These are phyloP conservation scores for Berghia stephanieae DNA, from an alignment of 1,140 invertebrate species.

Conservation along the genomic window DNA sequence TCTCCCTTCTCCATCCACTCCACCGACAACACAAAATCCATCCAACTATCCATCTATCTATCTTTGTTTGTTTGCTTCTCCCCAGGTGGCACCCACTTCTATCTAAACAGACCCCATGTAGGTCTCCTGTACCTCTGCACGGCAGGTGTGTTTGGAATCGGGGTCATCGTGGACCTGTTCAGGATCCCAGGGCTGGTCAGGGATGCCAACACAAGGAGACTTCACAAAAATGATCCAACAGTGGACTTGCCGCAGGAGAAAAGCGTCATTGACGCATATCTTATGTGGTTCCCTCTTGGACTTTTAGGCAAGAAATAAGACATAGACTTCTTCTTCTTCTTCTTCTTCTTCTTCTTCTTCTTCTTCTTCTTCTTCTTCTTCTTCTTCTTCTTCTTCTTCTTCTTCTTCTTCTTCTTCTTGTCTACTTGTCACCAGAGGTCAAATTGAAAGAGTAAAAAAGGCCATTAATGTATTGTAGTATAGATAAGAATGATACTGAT, in stretches of 20 bases:
- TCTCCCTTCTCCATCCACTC: too few relatives aligned
- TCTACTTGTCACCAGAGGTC: too few relatives aligned
- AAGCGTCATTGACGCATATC: slow-evolving; percentile 39
- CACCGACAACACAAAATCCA: too few relatives aligned
- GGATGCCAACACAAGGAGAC: slow-evolving; percentile 37
- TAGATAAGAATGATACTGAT: too few relatives aligned
- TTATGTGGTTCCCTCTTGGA: slow-evolving; percentile 44
- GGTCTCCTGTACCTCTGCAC: slow-evolving; percentile 45
- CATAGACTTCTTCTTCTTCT: background rate
- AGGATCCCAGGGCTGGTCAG: slow-evolving; percentile 42
- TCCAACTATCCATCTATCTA: too few relatives aligned
- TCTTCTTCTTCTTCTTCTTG: too few relatives aligned
- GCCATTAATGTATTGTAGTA: too few relatives aligned
- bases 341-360: background rate
- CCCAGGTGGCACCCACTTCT: slow-evolving; percentile 50
- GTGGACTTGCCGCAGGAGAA: slow-evolving; percentile 17
- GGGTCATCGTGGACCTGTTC: slow-evolving; percentile 45
- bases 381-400: too few relatives aligned
- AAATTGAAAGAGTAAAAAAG: too few relatives aligned
- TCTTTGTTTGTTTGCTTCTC: slow-evolving; percentile 29
- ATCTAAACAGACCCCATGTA: slow-evolving; percentile 39
- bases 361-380: background rate
- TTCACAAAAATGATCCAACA: slow-evolving; percentile 11
- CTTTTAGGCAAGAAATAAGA: slow-evolving; percentile 42
- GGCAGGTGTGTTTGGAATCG: slow-evolving; percentile 47